These are phyloP conservation scores for Corythaixoides concolor DNA, from an alignment of 2,113 vertebrate genomes.

Conservation along the genomic window DNA sequence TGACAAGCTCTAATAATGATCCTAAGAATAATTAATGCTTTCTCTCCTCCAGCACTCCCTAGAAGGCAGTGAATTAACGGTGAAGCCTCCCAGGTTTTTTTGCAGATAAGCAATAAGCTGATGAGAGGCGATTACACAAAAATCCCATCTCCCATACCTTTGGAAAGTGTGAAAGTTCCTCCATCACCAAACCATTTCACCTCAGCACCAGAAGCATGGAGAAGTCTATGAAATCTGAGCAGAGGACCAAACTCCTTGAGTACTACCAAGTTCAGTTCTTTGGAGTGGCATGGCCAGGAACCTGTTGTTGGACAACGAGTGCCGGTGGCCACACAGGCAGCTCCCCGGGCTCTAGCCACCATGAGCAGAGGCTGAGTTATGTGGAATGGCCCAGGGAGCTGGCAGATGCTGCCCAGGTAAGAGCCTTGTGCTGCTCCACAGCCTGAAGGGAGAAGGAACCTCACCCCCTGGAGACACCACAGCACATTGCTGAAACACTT, in stretches of 20 bases:
- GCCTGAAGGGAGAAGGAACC: neutral
- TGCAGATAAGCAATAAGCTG: neutral
- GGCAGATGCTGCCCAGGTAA: neutral
- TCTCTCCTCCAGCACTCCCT: conserved; percentile 18
- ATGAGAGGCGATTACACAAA: neutral
- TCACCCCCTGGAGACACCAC: neutral
- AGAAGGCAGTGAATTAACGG: conserved; percentile 13
- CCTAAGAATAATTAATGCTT: conserved; percentile 29
- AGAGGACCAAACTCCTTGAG: neutral
- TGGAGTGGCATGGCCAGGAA: neutral
- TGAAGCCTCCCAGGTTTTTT: neutral
- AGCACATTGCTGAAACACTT: neutral
- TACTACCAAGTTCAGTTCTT: neutral
- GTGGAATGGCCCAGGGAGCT: neutral
- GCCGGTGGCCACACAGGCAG: neutral
- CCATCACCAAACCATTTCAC: neutral
- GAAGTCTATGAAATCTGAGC: neutral
- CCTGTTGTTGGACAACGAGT: neutral
- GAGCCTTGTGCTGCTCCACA: neutral
- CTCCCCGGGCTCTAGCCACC: neutral
- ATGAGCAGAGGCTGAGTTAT: rapidly evolving
- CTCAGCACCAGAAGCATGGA: neutral
- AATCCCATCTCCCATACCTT: neutral
- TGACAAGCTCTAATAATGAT: conserved; percentile 46
- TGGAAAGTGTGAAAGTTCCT: neutral